Base-by-base conservation (phyloP, 2,888 invertebrate genomes). In the Lordiphosa andalusiaca region DNA sequence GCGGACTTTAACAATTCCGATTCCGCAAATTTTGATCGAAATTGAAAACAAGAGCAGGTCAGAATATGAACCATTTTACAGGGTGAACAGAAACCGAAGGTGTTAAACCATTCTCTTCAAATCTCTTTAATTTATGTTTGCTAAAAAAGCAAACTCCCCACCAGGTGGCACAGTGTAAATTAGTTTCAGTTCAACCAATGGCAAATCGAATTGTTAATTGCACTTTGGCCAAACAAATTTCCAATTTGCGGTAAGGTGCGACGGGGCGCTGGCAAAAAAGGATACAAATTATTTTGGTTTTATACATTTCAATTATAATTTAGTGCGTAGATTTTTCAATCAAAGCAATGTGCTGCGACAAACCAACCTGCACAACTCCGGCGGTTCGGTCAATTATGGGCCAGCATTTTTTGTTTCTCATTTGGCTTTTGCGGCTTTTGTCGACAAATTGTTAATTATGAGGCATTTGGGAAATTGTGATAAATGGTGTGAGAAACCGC, bases 161-260 rank as follows among this genome's bases (percentile, higher is more conserved):
- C 10, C 3, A 3, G 9, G 30, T 30, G 9, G 30, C 30, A 30
- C 51, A 35, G 9, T 36, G 38, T 51, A 10, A 39, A 42, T 42
- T 48, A 12, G 23, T 16, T 25, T 59, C 7, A 13, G 36, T 44
- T 39, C 50, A 58, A 58, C 66, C 67, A 49, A 42, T 42, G 21
- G 46, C 57, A 56, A 67, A 77, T 81, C 58, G 40, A 64, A 82
- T 82, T 84, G 49, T 66, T 65, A 67, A 73, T 77, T 76, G 73
- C 51, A 58, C 40, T 30, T 55, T 44, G 53, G 50, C 33, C 53
- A 68, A 69, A 84, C 64, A 56, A 76, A 64, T 69, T 62, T 53
- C 30, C 49, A 77, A 64, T 72, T 68, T 76, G 48, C 37, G 67
- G 42, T 51, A 23, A 25, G 35, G 35, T 51, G 50, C 33, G 30